Evolutionary conservation across 2,888 invertebrate species (phyloP), one percentile per base, ranked within the genome.

Genomic region (Epinotia demarniana): DNA sequence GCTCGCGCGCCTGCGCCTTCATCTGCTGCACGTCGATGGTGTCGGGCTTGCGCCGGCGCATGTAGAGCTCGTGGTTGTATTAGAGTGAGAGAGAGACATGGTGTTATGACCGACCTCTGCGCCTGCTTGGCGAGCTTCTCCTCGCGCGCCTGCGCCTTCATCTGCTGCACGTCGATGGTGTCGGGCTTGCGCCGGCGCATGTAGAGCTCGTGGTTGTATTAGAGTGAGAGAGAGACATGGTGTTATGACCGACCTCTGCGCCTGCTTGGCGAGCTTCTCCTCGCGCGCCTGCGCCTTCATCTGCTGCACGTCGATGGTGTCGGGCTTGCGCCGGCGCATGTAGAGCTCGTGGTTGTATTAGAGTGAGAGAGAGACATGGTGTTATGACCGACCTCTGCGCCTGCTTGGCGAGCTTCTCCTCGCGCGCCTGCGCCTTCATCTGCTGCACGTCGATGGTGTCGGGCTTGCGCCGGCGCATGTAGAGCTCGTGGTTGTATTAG

Each of bases 1-100:
- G 99, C 90, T 99, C 99, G 11, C 98, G 94, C 8, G 99, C 99
- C 95, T 99, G 99, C 80, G 99, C 99, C 95, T 99, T 99, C 99
- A 99, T 99, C 95, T 99, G 99, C 94, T 99, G 99, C 78, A 99
- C 99, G 95, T 99, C 99, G 88, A 99, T 99, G 81, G 99, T 99
- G 94, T 99, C 99, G 33, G 99, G 99, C 94, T 99, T 99, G 87
- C 99, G 97, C 81, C 99, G 95, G 77, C 99, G 96, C 99, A 99
- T 99, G 94, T 99, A 99, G 84, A 99, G 95, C 93, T 99, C 99
- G 94, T 99, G 99, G 95, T 99, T 99, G 85, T n/a, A n/a, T n/a
- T n/a, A n/a, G n/a, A n/a, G n/a, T n/a, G n/a, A n/a, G n/a, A n/a
- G n/a, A n/a, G n/a, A n/a, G n/a, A n/a, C n/a, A n/a, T n/a, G n/a